Base-by-base conservation (phyloP, 2,888 invertebrate genomes). In the Cosmopolites sordidus region DNA sequence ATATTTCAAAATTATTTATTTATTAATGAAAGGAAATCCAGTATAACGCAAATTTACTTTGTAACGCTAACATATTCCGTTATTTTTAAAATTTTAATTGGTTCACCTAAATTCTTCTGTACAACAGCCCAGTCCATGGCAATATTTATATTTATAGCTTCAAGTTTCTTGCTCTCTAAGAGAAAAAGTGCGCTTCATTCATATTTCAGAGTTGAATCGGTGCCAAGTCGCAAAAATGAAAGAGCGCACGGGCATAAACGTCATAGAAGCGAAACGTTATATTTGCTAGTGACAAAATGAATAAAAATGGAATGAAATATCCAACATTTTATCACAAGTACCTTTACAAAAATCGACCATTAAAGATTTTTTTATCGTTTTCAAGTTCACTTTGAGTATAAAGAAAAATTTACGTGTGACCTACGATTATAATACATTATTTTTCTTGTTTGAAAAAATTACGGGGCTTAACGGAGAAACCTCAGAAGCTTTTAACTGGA, bases 101-200 rank as follows among this genome's bases (percentile, higher is more conserved):
- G 54, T 54, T 54, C 50, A 49, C 54, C 54, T 54, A 54, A 54
- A 54, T 54, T 49, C 49, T 50, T 54, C 46, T 42, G 40, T 27
- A 45, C 42, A 16, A 48, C n/a, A 27, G 33, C 5, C 33, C 42
- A 42, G 33, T 11, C 33, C 42, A 42, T 54, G 49, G 46, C 54
- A 38, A 50, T 50, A 49, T 50, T 50, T 46, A 49, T 54, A 54
- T 54, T 54, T 54, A 50, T 54, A 54, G 54, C 54, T 16, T 12
- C 33, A 29, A 54, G 54, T 54, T 54, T 54, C 54, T 54, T 54
- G 54, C 54, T 54, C 54, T 42, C 53, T 64, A 62, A 38, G 47
- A 47, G 46, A 57, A 61, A 64, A 60, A 62, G 43, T 60, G 54
- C 53, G 63, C 64, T 67, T 68, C 68, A 68, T 68, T 68, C 68